phyloP scores from a whole-genome alignment of 2,113 vertebrate genomes.

The Trematocara zebra region DNA sequence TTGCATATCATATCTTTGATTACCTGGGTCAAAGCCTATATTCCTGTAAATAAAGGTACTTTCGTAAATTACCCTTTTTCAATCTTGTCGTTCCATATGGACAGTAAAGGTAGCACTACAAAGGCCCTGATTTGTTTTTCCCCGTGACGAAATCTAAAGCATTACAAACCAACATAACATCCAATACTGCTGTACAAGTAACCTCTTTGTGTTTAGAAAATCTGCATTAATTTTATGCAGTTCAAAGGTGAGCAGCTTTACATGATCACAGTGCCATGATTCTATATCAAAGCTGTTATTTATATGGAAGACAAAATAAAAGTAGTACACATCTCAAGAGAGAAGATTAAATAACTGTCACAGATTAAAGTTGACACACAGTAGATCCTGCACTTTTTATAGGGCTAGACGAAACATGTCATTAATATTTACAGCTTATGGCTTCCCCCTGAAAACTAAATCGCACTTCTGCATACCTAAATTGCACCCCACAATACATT shows the following conservation, averaged over 20 bases:
- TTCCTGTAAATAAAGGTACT: slow-evolving; percentile 20
- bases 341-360: background rate
- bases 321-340: background rate
- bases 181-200: background rate
- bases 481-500: background rate
- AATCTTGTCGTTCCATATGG: background rate
- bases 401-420: background rate
- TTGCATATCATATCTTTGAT: background rate
- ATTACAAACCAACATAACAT: background rate
- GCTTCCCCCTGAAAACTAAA: background rate
- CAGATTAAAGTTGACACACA: background rate
- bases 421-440: background rate
- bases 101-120: background rate
- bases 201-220: background rate
- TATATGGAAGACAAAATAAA: background rate
- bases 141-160: background rate
- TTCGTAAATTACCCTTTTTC: background rate
- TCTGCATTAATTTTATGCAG: background rate
- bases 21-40: background rate
- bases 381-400: background rate
- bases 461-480: background rate
- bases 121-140: background rate
- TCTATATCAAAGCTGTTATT: background rate
- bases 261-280: background rate
- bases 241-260: background rate